Evolutionary conservation across 2,888 invertebrate genomes (phyloP), one percentile per base, ranked within the genome.

Genomic region (Harpalus rubripes): DNA sequence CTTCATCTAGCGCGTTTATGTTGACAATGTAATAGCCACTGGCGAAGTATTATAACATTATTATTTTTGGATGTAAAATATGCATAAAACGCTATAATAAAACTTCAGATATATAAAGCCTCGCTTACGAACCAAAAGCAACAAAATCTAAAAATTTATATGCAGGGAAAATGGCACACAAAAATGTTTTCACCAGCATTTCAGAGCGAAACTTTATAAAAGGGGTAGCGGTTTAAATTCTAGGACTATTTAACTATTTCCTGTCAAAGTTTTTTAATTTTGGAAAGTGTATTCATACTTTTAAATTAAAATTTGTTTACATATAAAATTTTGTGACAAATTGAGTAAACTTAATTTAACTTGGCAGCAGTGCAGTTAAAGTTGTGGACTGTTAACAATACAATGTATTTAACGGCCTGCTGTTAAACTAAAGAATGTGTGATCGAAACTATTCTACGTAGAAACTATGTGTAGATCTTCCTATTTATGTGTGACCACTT

Each of bases 61-160:
- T 74, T 74, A 74, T 74, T 74, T 74, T 74, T 18, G 18, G 44
- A 52, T 44, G 44, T 74, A 74, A 74, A 74, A 74, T 44, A 41
- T 44, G 72, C 44, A 74, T 74, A 74, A 44, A 41, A 44, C 72
- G 8, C 44, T 52, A 16, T 44, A 74, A 74, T 74, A 74, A 74
- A 72, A 72, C 72, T 44, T 16, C 44, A 44, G 44, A 15, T 44
- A 72, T 44, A 72, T 72, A 41, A 44, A 39, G 44, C 63, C 12
- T 7, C 12, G 22, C 63, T 26, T 63, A 22, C 10, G 12, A 12
- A 15, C 32, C 41, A 68, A 32, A 32, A 26, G 7, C 68, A 15
- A 65, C 32, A 74, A 74, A 41, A 74, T 74, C 44, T 74, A 44
- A 74, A 74, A 74, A 74, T 74, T 74, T 74, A 74, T 44, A 74